Evolutionary conservation across 2,888 invertebrate species (phyloP), one percentile per base, ranked within the genome.

Genomic region (Pandemis corylana): DNA sequence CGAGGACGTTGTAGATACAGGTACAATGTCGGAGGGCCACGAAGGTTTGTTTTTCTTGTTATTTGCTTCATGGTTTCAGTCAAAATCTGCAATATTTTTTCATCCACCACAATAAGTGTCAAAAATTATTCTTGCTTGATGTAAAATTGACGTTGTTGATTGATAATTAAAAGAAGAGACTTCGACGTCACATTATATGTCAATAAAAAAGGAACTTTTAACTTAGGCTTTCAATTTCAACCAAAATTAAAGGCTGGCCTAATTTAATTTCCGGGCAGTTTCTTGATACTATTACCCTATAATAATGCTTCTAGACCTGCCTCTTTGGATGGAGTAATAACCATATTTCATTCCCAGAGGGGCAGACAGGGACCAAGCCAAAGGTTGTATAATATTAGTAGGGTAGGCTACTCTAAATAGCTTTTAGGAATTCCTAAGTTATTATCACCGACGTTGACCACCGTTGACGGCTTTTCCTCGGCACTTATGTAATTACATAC

Each of bases 261-360:
- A 71, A 71, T 71, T 71, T n/a, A 71, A 71, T 64, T 36, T 71
- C 44, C n/a, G 13, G 64, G 28, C 71, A 65, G 44, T 65, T 69
- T 59, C 68, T 59, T 44, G 41, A 56, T 64, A 28, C 64, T 65
- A 61, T 71, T 71, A 64, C 28, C 44, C 49, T 20, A 63, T 69
- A 63, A 69, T 65, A 56, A 65, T 41, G 65, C 44, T 71, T 66
- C 44, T n/a, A 44, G 44, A 62, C 7, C 36, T 62, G 46, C 44
- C 65, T 53, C 7, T 44, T 51, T 10, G 59, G 46, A n/a, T 56
- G 36, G n/a, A 53, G 65, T 28, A 56, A 71, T 64, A 65, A 71
- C 71, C 44, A 56, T 71, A 71, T 71, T 64, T 71, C 65, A 71
- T 65, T n/a, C 51, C 15, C 42, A 20, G 53, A 65, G 15, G 64